phyloP scores from a whole-genome alignment of 1,140 invertebrate genomes.

The Lanistes nyassanus region DNA sequence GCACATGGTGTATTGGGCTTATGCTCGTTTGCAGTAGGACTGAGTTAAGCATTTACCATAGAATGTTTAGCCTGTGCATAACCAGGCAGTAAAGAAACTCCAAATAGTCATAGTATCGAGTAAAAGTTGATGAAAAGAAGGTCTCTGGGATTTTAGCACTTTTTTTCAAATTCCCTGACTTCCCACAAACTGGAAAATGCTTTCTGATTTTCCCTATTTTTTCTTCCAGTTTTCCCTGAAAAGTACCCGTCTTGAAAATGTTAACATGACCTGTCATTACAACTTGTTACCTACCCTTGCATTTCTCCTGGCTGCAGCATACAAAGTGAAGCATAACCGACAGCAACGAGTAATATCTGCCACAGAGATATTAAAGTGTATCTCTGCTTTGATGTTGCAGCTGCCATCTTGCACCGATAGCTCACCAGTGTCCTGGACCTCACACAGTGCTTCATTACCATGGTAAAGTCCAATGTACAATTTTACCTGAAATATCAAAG shows the following conservation, averaged over 20 bases:
- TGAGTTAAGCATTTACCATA: not conserved
- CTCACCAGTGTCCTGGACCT: slow-evolving; percentile 37
- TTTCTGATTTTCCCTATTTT: no score
- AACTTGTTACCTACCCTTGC: not conserved
- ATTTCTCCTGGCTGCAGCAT: slow-evolving; percentile 33
- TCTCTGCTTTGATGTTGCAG: slow-evolving; percentile 34
- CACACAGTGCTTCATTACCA: slow-evolving; percentile 45
- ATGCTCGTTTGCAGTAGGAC: no score
- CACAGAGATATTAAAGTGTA: slow-evolving; percentile 43
- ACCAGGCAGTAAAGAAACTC: not conserved
- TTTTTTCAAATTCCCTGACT: no score
- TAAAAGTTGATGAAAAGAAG: no score
- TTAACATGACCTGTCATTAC: no score
- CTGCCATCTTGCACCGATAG: slow-evolving; percentile 33
- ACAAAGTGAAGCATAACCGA: slow-evolving; percentile 45
- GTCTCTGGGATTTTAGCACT: no score
- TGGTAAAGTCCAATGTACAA: slow-evolving; percentile 51
- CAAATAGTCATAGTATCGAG: not conserved
- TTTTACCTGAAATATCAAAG: slow-evolving; percentile 45
- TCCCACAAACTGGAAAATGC: no score
- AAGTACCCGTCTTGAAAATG: no score
- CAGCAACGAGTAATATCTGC: slow-evolving; percentile 42
- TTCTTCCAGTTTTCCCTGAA: no score
- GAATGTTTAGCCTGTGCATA: not conserved
- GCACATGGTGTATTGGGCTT: no score